Evolutionary conservation across 2,113 vertebrate species (phyloP).

Genomic region (Lamprologus sp.): DNA sequence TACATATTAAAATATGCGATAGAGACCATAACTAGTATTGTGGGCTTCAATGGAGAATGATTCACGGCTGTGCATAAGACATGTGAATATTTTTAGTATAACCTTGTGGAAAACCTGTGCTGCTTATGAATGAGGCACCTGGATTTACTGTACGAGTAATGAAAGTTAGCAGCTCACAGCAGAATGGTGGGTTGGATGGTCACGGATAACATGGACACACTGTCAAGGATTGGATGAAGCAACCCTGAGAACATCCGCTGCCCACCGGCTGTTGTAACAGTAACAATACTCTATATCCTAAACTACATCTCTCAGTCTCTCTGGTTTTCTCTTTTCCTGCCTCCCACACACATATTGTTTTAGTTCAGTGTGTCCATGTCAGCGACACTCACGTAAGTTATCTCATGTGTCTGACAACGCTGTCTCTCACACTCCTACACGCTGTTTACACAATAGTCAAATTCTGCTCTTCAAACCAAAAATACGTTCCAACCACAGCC

Average conservation of each 20-base stretch:
- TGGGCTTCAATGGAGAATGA: background rate
- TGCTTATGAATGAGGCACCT: background rate
- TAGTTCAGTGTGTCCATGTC: background rate
- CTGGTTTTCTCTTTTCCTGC: background rate
- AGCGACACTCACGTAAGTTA: background rate
- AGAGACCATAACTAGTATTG: background rate
- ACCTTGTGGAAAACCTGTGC: background rate
- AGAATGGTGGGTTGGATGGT: background rate
- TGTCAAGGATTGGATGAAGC: background rate
- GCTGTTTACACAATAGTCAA: slow-evolving; percentile 14
- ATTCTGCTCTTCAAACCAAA: slow-evolving; percentile 14
- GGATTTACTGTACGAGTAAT: background rate
- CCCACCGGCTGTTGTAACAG: background rate
- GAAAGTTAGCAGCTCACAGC: background rate
- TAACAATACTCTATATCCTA: background rate
- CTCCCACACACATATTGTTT: background rate
- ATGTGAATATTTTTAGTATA: background rate
- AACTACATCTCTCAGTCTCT: background rate
- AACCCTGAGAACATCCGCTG: background rate
- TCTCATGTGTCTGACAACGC: background rate
- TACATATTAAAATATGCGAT: background rate
- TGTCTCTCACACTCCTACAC: slow-evolving; percentile 7
- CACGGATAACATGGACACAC: background rate
- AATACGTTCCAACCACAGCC: background rate
- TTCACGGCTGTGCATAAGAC: background rate